Percentiles rank a stretch among this genome's conserved stretches.
Evolutionary conservation across 2,888 invertebrate species (phyloP).

Genomic region (Cataglyphis altisquamis): DNA sequence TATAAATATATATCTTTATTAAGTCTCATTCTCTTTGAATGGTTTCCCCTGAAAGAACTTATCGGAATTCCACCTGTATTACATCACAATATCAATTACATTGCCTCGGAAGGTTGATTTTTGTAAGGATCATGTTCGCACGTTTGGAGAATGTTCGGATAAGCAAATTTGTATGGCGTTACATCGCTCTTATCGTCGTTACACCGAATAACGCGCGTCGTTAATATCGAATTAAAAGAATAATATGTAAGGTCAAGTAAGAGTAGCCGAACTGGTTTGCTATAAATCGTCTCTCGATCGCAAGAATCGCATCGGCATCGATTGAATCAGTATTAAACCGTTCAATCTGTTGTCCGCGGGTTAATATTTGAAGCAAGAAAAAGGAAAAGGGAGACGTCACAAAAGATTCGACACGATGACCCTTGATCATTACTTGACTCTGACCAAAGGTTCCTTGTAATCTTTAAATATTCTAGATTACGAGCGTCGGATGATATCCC

Average conservation of each 20-base stretch:
- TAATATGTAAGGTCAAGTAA: conserved; percentile 31
- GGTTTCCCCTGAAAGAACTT: neutral
- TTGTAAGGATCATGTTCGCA: neutral
- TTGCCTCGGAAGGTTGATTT: neutral
- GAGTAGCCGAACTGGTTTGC: conserved; percentile 67
- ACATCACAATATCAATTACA: conserved; percentile 18
- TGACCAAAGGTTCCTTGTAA: neutral
- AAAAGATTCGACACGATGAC: conserved; percentile 29
- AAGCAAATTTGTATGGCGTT: conserved; percentile 25
- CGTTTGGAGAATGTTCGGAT: neutral
- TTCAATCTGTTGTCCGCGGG: conserved; percentile 29
- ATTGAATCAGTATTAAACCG: conserved; percentile 68
- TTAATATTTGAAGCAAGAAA: conserved; percentile 47
- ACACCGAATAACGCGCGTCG: conserved; percentile 59
- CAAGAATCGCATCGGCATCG: conserved; percentile 49
- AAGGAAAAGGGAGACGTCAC: conserved; percentile 2
- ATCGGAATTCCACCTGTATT: neutral
- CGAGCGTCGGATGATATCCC: neutral
- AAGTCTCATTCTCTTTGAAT: neutral
- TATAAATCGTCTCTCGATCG: conserved; percentile 71
- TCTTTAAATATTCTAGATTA: neutral
- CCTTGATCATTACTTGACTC: neutral
- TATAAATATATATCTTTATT: neutral
- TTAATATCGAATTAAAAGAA: conserved; percentile 65
- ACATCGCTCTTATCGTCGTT: conserved; percentile 64